Base-by-base conservation (phyloP, 2,888 invertebrate genomes). In the Caenorhabditis sp. region DNA sequence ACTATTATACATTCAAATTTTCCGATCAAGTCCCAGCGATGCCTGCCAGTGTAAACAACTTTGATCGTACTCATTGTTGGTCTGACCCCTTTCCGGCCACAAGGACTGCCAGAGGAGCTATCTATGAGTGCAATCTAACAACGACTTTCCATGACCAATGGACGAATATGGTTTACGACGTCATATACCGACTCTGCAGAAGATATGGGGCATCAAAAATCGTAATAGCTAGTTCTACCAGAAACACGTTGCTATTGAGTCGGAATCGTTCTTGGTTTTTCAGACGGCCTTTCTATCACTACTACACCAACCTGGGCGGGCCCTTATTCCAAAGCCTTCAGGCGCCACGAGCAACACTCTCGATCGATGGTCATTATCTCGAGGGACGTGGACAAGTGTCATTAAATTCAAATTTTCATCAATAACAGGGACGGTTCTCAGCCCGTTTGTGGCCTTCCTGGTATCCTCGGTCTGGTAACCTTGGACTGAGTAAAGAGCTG, bases 371-470 rank as follows among this genome's bases (percentile, higher is more conserved):
- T 54, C 54, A 54, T 24, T 54, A 22, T 54, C 54, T 19, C 12
- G 54, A 54, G 24, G 54, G 54, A 54, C 54, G 26, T 54, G 38
- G 24, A 54, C 54, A 24, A 54, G 54, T 26, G 54, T 22, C 24
- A 54, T 54, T 24, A 19, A 54, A 54, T 24, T 54, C 24, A 54
- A 49, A 38, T 10, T 54, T n/a, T n/a, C n/a, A n/a, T 54, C 54
- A 54, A 22, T 38, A 54, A 54, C 54, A 54, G 54, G 4, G 54
- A 54, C 54, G 54, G 54, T 54, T 54, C 54, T 54, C 54, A 54
- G 54, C 54, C 54, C 54, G 54, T 54, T 54, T 54, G 54, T 54
- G 49, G 54, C 54, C 54, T 54, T 54, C 54, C 54, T 54, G 54
- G 24, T 54, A 54, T 54, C 54, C 26, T 54, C 54, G 54, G 54